Base-by-base conservation (phyloP, 2,888 invertebrate species). In the Carabus problematicus region DNA sequence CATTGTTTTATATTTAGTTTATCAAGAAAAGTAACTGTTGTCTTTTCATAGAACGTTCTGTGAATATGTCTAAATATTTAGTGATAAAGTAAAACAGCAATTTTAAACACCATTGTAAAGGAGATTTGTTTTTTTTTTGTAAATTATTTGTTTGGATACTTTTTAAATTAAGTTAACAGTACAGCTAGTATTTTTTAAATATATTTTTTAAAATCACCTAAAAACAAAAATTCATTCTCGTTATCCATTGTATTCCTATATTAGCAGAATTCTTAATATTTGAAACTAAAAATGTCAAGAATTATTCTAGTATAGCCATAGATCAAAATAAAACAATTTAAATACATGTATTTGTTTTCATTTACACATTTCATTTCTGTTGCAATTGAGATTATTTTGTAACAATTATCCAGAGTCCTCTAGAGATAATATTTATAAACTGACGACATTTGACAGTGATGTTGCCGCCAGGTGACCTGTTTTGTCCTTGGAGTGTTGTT, bases 401-500 rank as follows among this genome's bases (percentile, higher is more conserved):
- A 62, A 62, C n/a, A 40, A 61, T 29, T n/a, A 61, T 14, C 12
- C 45, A 62, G 62, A 29, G 49, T 39, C 39, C 49, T 40, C 16
- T 19, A 62, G 29, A 39, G 62, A 49, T 39, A 12, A 39, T 40
- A 12, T 14, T 45, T n/a, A 19, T 56, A 19, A 29, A 29, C 29
- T 3, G 29, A 6, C 29, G 29, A 12, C 19, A 39, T 61, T 69
- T 69, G 69, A 61, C 69, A 69, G 69, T 54, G 54, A 41, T 40
- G 18, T 29, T 29, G 29, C 29, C 29, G 29, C 29, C 29, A 29
- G 29, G 29, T 29, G 29, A 2, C 29, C 39, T 47, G 45, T 45
- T 62, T 62, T 69, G 69, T 61, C 69, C 69, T 69, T 69, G 62
- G 62, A 42, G 59, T 70, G 73, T 72, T 72, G 70, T 71, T 69